phyloP scores from a whole-genome alignment of 2,113 vertebrate genomes.

The Psophia crepitans region DNA sequence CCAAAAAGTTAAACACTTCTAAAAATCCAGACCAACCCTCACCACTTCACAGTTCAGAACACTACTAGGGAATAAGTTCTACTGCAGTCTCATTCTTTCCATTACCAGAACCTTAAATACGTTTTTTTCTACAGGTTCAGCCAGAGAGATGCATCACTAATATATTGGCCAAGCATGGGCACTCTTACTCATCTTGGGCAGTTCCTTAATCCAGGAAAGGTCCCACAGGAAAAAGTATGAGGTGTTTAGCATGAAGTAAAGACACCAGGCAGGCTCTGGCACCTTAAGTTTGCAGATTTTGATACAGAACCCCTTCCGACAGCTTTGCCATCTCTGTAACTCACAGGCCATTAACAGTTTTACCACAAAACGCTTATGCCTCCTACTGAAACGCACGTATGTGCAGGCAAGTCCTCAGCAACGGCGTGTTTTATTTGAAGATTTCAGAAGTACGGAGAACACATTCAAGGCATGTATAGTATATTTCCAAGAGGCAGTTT shows the following conservation, averaged over 20 bases:
- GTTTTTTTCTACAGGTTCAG: neutral
- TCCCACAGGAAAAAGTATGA: neutral
- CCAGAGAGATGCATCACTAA: neutral
- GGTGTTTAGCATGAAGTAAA: neutral
- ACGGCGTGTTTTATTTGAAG: neutral
- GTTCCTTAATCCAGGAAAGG: neutral
- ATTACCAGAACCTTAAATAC: neutral
- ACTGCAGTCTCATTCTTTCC: neutral
- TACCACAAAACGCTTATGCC: neutral
- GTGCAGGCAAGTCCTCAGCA: neutral
- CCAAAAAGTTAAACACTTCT: conserved; percentile 8
- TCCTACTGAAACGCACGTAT: neutral
- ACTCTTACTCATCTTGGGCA: neutral
- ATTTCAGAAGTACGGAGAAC: neutral
- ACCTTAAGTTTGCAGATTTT: neutral
- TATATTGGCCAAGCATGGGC: neutral
- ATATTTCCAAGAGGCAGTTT: neutral
- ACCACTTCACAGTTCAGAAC: neutral
- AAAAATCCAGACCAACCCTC: neutral
- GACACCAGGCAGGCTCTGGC: neutral
- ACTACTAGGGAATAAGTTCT: neutral
- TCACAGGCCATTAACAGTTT: neutral
- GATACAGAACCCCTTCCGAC: neutral
- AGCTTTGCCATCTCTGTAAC: neutral
- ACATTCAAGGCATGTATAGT: neutral